A percentile compares a stretch with the other conserved stretches of the same genome.
phyloP scores from a whole-genome alignment of 2,113 vertebrate genomes.

The Phaethon lepturus region DNA sequence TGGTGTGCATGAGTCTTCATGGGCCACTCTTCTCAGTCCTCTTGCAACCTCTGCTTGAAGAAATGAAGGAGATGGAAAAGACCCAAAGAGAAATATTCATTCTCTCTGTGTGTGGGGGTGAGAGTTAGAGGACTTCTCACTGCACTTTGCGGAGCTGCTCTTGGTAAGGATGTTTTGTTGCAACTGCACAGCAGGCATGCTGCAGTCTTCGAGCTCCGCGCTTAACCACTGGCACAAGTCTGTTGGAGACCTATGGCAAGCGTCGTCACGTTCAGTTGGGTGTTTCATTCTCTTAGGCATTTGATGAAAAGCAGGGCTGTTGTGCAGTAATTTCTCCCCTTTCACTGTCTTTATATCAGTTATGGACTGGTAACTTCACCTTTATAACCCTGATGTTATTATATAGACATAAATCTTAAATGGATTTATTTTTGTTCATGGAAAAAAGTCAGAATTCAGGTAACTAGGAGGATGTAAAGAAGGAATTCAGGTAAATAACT shows the following conservation, averaged over 20 bases:
- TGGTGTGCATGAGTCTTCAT: accelerated
- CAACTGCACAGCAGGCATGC: neutral
- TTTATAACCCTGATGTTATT: neutral
- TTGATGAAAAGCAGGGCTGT: neutral
- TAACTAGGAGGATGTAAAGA: neutral
- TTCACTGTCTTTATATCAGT: neutral
- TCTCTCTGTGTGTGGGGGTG: neutral
- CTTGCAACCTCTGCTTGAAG: too few relatives aligned
- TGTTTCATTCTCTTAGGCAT: too few relatives aligned
- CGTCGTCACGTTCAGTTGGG: accelerated
- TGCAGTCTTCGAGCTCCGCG: neutral
- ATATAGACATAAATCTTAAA: neutral
- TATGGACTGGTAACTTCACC: neutral
- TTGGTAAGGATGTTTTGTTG: neutral
- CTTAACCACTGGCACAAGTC: neutral
- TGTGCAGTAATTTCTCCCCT: neutral
- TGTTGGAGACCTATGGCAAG: too few relatives aligned
- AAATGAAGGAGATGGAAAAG: neutral
- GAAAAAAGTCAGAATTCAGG: neutral
- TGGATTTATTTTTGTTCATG: neutral
- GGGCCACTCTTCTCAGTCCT: neutral
- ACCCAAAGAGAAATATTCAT: too few relatives aligned
- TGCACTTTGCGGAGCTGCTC: neutral
- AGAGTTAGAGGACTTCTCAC: neutral
- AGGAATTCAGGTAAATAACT: neutral